Evolutionary conservation across 2,888 invertebrate genomes (phyloP).

Genomic region (Dorcus parallelipipedus): DNA sequence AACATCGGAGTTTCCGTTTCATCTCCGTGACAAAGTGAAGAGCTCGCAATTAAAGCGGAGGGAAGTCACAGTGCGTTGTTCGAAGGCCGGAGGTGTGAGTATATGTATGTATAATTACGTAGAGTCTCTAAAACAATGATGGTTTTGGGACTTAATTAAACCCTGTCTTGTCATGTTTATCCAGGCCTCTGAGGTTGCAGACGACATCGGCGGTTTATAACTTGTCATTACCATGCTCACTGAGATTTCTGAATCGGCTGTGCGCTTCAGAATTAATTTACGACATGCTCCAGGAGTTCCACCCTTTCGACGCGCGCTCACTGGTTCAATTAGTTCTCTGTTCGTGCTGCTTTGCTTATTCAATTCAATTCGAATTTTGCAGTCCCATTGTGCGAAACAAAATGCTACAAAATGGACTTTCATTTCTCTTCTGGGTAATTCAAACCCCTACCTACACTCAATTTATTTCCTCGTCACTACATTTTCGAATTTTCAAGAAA

Average conservation of each 20-base stretch:
- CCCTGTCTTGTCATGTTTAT: constrained; percentile 49
- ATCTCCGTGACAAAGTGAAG: constrained; percentile 19
- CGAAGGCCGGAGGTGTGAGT: constrained; percentile 30
- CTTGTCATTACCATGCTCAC: constrained; percentile 48
- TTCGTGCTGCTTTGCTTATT: not conserved
- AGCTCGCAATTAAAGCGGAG: constrained; percentile 14
- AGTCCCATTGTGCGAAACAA: not conserved
- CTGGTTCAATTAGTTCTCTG: not conserved
- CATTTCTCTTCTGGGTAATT: no score
- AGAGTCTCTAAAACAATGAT: constrained; percentile 44
- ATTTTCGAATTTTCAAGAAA: no score
- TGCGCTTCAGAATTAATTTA: constrained; percentile 39
- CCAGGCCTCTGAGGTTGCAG: constrained; percentile 41
- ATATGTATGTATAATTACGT: constrained; percentile 42
- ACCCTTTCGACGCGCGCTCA: not conserved
- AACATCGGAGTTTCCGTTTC: constrained; percentile 18
- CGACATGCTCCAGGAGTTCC: constrained; percentile 19
- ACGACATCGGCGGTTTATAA: constrained; percentile 47
- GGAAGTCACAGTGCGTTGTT: constrained; percentile 14
- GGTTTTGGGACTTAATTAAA: constrained; percentile 49
- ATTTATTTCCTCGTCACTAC: no score
- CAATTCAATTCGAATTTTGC: no score
- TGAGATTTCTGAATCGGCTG: constrained; percentile 40
- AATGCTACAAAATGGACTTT: not conserved
- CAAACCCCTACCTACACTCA: no score